A percentile compares a stretch with the other conserved stretches of the same genome.
Conservation (phyloP, 2,888 invertebrate species). For the Bimastos eiseni region DNA sequence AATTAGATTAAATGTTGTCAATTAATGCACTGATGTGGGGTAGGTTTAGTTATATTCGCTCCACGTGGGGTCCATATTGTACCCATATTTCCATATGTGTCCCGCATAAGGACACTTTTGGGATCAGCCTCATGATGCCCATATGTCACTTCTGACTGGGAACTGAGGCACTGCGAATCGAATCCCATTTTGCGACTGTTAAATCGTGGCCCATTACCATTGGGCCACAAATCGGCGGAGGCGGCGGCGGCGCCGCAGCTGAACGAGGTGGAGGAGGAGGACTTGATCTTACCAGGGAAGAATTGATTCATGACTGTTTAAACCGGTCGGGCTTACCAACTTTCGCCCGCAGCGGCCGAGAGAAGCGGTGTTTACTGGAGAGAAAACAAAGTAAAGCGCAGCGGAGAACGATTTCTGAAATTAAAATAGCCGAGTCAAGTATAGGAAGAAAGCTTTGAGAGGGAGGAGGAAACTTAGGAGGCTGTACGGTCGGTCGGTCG, state of each 20-base stretch:
- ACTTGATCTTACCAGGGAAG: neutral
- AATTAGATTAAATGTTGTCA: no score
- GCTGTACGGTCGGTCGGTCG: neutral
- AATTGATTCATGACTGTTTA: conserved; percentile 6
- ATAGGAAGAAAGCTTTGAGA: conserved; percentile 13
- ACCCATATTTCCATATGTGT: no score
- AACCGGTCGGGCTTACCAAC: neutral
- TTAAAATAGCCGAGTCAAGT: conserved; percentile 22
- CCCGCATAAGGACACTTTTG: no score
- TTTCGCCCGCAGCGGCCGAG: neutral
- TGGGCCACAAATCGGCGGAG: neutral
- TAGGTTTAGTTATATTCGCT: no score
- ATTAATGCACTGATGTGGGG: no score
- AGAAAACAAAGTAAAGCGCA: conserved; percentile 1
- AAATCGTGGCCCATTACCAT: neutral
- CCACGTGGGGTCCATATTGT: no score
- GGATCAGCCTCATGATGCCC: no score
- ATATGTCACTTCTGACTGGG: no score
- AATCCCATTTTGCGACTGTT: neutral
- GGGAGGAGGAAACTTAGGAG: neutral
- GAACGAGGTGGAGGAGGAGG: neutral
- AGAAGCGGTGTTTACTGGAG: neutral
- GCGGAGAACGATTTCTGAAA: conserved; percentile 17
- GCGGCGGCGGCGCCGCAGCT: neutral
- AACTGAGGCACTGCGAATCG: neutral